Percentiles rank a stretch among this genome's conserved stretches.
Conservation (phyloP, 2,797 vertebrate genomes). For the Masticophis lateralis region DNA sequence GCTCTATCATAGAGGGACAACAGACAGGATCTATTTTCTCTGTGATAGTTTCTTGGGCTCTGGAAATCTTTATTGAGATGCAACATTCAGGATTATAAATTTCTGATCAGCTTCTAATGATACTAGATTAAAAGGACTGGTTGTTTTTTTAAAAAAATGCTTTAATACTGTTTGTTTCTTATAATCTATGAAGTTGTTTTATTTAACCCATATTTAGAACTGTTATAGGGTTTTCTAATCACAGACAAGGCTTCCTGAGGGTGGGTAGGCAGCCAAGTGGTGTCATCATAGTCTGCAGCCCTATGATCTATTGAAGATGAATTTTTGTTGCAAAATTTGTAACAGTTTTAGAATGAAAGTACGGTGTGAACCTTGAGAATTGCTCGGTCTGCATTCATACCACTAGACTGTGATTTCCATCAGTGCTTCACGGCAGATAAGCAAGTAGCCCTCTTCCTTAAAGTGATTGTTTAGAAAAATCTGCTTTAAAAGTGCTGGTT, state of each 20-base stretch:
- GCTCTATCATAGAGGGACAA: background rate
- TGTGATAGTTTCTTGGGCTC: background rate
- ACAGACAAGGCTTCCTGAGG: background rate
- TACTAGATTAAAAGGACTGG: background rate
- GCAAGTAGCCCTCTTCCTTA: background rate
- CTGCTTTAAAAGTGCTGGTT: constrained; percentile 20
- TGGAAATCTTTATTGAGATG: background rate
- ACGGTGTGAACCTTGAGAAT: constrained; percentile 21
- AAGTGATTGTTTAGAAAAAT: constrained; percentile 33
- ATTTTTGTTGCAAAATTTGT: background rate
- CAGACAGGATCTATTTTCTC: background rate
- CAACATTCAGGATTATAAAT: background rate
- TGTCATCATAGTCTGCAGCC: background rate
- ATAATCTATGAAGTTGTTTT: background rate
- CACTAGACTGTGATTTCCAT: constrained; percentile 13
- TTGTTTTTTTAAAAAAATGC: background rate
- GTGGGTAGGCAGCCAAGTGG: background rate
- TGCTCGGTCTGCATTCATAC: background rate
- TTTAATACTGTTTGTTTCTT: background rate
- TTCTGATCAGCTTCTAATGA: background rate
- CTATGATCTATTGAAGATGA: background rate
- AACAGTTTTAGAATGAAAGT: constrained; percentile 37
- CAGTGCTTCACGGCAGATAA: accelerated
- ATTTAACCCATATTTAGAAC: background rate
- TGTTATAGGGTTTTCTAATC: background rate